phyloP scores from a whole-genome alignment of 2,888 invertebrate genomes.

The Resseliella maxima region DNA sequence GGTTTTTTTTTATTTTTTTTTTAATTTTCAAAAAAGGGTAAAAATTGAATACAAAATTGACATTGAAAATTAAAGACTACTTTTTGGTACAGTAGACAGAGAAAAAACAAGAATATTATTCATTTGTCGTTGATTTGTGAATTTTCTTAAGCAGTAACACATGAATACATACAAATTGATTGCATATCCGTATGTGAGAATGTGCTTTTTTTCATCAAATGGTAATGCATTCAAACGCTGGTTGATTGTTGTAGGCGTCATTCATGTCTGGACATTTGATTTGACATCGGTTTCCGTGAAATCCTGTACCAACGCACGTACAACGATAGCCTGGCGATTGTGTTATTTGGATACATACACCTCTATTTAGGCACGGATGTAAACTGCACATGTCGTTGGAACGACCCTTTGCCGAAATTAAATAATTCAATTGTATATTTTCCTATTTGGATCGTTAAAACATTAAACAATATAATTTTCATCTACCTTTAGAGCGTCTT shows the following conservation, averaged over 20 bases:
- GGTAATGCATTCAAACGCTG: conserved; percentile 60
- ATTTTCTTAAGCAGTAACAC: no score
- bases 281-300: conserved; percentile 63
- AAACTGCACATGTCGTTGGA: conserved; percentile 72
- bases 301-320: conserved; percentile 74
- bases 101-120: no score
- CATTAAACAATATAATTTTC: conserved; percentile 57
- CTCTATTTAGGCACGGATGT: conserved; percentile 73
- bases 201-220: conserved; percentile 57
- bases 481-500: conserved; percentile 71
- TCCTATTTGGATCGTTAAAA: conserved; percentile 30
- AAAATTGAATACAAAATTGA: no score
- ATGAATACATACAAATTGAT: neutral
- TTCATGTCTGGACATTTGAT: conserved; percentile 58
- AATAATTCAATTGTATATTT: neutral
- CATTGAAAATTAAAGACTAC: no score
- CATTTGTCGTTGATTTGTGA: no score
- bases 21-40: no score
- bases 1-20: no score
- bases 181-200: neutral
- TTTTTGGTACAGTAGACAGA: no score
- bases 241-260: conserved; percentile 57
- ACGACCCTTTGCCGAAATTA: conserved; percentile 63
- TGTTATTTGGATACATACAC: conserved; percentile 73
- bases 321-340: conserved; percentile 73